Percentiles rank a stretch among this genome's conserved stretches.
Evolutionary conservation across 2,113 vertebrate genomes (phyloP).

Genomic region (Ivindomyrus marchei): DNA sequence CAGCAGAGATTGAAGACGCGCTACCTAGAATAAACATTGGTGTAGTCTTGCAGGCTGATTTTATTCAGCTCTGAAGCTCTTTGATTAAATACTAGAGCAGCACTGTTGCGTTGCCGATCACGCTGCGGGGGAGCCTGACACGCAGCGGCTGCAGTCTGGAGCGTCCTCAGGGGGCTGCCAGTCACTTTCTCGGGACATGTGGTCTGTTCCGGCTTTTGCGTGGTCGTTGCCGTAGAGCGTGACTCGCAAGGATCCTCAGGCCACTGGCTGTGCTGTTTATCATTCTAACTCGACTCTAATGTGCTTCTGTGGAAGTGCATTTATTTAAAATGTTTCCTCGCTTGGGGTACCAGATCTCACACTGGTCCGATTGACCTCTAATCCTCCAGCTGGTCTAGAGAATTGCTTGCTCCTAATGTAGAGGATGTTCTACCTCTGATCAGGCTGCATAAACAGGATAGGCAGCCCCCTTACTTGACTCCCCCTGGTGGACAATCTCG

Average conservation of each 20-base stretch:
- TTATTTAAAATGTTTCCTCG: not conserved
- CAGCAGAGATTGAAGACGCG: slow-evolving; percentile 38
- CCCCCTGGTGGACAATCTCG: slow-evolving; percentile 15
- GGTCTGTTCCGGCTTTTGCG: not conserved
- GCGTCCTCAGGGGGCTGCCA: not conserved
- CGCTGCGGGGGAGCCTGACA: not conserved
- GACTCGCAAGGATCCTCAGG: not conserved
- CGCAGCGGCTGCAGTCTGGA: not conserved
- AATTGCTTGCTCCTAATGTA: not conserved
- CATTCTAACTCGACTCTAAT: not conserved
- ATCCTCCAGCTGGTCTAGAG: not conserved
- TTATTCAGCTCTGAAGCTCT: not conserved
- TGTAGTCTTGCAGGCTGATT: not conserved
- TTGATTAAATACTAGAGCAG: not conserved
- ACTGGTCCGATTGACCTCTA: not conserved
- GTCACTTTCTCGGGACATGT: not conserved
- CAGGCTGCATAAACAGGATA: not conserved
- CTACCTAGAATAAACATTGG: slow-evolving; percentile 21
- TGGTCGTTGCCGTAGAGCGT: not conserved
- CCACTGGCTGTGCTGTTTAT: not conserved
- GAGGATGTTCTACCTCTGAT: not conserved
- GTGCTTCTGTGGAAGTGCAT: not conserved
- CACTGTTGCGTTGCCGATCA: not conserved
- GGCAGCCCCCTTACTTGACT: not conserved
- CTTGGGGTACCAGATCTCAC: not conserved